phyloP scores from a whole-genome alignment of 1,140 invertebrate genomes.

The Zelostemma sp. region DNA sequence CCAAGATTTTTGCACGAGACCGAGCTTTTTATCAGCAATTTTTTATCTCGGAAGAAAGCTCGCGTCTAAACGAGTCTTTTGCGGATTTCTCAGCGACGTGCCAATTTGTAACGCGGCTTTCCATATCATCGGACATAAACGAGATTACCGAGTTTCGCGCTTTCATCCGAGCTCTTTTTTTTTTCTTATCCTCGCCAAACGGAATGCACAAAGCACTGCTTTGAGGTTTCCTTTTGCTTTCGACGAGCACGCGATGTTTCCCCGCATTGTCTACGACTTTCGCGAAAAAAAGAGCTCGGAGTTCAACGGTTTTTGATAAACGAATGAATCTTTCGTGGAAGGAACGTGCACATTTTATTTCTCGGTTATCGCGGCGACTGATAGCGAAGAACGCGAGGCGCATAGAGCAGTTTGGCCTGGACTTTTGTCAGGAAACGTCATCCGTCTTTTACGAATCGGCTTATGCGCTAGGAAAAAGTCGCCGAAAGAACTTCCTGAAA shows the following conservation, averaged over 20 bases:
- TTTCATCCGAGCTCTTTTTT: not conserved
- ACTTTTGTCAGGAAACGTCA: no score
- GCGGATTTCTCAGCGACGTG: not conserved
- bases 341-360: no score
- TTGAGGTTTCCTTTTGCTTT: not conserved
- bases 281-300: not conserved
- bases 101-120: slow-evolving; percentile 16
- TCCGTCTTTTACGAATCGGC: no score
- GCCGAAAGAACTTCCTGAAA: no score
- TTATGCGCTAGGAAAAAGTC: no score
- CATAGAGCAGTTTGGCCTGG: no score
- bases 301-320: no score
- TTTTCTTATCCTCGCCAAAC: not conserved
- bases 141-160: slow-evolving; percentile 6
- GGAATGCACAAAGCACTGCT: not conserved
- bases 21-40: not conserved
- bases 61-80: slow-evolving; percentile 14
- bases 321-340: no score
- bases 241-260: not conserved
- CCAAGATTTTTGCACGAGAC: not conserved
- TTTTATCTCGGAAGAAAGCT: not conserved
- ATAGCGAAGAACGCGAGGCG: no score
- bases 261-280: not conserved
- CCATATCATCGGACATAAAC: slow-evolving; percentile 4
- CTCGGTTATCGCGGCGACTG: no score